These are phyloP conservation scores for Telmatherina bonti DNA, from an alignment of 2,797 vertebrate genomes.

Conservation along the genomic window DNA sequence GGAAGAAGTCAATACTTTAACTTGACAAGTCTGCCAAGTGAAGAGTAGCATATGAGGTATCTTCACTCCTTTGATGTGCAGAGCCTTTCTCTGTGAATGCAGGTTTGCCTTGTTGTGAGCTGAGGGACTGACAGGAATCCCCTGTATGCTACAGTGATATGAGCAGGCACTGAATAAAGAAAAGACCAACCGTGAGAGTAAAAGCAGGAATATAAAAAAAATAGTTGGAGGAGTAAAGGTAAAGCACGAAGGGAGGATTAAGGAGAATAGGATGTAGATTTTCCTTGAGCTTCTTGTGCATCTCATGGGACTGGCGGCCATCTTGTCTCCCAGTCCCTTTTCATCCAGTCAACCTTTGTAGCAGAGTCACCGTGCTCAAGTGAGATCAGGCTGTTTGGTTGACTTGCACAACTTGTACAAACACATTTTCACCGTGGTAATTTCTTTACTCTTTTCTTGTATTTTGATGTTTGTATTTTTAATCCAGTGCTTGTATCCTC, in stretches of 20 bases:
- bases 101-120: conserved; percentile 49
- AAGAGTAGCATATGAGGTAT: conserved; percentile 36
- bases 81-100: conserved; percentile 41
- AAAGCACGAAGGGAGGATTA: conserved; percentile 39
- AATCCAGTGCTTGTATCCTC: not conserved
- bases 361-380: conserved; percentile 7
- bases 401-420: not conserved
- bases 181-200: conserved; percentile 6
- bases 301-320: conserved; percentile 41
- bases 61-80: conserved; percentile 35
- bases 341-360: conserved; percentile 32
- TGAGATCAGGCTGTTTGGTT: not conserved
- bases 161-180: conserved; percentile 43
- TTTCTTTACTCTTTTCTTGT: not conserved
- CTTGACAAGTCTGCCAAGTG: conserved; percentile 16
- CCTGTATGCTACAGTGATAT: conserved; percentile 36
- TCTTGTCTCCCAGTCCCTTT: conserved; percentile 15
- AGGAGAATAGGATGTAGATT: conserved; percentile 32
- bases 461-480: not conserved
- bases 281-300: conserved; percentile 14
- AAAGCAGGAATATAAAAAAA: conserved; percentile 10
- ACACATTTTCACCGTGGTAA: not conserved
- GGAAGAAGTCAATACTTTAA: not conserved
- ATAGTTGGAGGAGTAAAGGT: conserved; percentile 7
- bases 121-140: conserved; percentile 38